Percentiles rank a stretch among this genome's conserved stretches.
phyloP scores from a whole-genome alignment of 2,797 vertebrate species.

The Gorsachius magnificus region DNA sequence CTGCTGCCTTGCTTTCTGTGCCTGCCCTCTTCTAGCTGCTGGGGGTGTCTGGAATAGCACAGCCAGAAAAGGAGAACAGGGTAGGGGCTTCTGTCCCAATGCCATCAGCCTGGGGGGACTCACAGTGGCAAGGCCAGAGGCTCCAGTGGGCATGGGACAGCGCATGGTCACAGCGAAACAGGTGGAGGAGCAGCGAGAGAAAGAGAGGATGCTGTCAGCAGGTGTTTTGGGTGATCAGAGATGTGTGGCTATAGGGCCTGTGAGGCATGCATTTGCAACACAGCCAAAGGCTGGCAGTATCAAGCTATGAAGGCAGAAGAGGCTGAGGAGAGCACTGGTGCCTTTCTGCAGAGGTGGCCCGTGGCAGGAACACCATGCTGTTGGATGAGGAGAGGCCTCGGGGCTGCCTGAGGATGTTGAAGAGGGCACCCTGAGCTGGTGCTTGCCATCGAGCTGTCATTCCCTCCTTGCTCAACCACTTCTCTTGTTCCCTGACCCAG shows the following conservation, averaged over 20 bases:
- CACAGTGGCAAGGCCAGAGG: neutral
- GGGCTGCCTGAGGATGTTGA: neutral
- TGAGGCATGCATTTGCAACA: neutral
- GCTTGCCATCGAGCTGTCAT: neutral
- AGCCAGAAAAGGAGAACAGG: neutral
- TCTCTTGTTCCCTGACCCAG: neutral
- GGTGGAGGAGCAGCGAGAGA: neutral
- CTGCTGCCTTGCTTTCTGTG: neutral
- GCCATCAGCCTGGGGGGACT: neutral
- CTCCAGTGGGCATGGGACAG: neutral
- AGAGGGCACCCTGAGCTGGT: neutral
- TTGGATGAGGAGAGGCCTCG: neutral
- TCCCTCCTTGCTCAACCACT: neutral
- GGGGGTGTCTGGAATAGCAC: neutral
- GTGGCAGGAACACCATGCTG: neutral
- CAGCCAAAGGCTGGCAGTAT: neutral
- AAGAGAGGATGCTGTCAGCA: neutral
- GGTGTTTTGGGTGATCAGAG: neutral
- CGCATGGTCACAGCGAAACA: neutral
- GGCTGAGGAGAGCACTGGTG: neutral
- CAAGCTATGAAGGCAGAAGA: neutral
- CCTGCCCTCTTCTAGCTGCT: neutral
- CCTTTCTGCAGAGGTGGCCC: neutral
- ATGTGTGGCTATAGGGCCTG: accelerated
- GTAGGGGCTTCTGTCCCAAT: neutral